Conservation (phyloP, 2,113 vertebrate species). For the Asarcornis scutulata region DNA sequence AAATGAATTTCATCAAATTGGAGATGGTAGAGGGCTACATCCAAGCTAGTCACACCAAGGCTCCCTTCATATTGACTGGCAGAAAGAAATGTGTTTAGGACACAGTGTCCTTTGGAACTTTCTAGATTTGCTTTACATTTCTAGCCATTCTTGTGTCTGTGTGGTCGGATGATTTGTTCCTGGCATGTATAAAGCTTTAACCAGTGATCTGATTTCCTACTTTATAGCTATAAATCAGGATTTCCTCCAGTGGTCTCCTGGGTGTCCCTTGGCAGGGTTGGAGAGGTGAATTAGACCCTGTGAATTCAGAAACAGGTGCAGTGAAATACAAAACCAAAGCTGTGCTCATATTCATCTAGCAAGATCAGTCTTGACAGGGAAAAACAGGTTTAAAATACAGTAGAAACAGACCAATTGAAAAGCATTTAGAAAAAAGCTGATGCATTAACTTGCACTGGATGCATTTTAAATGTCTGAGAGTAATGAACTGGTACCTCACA, state of each 20-base stretch:
- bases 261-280: not conserved
- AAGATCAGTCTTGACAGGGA: not conserved
- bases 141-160: not conserved
- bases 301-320: not conserved
- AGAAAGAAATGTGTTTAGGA: not conserved
- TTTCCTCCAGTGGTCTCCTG: not conserved
- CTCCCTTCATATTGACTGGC: accelerated
- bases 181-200: not conserved
- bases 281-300: not conserved
- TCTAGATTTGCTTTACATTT: not conserved
- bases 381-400: constrained; percentile 13
- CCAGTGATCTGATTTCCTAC: not conserved
- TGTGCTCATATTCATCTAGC: not conserved
- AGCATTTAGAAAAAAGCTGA: not conserved
- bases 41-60: not conserved
- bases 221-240: not conserved
- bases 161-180: not conserved
- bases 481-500: constrained; percentile 32
- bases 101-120: not conserved
- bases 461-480: constrained; percentile 28
- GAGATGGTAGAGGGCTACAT: not conserved
- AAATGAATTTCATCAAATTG: accelerated
- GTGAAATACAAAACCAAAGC: not conserved
- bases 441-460: constrained; percentile 8
- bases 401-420: constrained; percentile 11